Percentiles rank a stretch among this genome's conserved stretches.
These are phyloP conservation scores for Acropternis orthonyx DNA, from an alignment of 2,797 vertebrate genomes.

Conservation along the genomic window DNA sequence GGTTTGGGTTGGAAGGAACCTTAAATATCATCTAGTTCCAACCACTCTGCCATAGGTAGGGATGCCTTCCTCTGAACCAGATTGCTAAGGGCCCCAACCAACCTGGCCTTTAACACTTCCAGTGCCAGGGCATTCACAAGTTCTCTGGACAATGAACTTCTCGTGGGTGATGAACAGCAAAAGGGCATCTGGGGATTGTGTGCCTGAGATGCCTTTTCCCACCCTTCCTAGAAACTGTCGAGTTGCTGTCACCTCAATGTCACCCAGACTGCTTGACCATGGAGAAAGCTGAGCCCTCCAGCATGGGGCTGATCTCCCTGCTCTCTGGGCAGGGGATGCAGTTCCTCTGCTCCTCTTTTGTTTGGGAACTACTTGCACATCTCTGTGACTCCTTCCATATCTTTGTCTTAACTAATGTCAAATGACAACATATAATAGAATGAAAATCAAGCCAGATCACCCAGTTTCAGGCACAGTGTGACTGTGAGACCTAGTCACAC, in stretches of 20 bases:
- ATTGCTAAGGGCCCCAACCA: neutral
- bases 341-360: neutral
- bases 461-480: neutral
- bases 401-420: neutral
- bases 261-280: neutral
- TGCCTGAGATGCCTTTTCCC: neutral
- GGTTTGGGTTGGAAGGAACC: neutral
- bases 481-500: neutral
- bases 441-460: neutral
- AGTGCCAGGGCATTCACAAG: neutral
- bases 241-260: neutral
- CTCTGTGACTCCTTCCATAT: neutral
- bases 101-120: neutral
- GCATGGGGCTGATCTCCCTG: accelerated
- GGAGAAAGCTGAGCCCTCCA: neutral
- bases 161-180: neutral
- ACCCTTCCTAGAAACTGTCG: neutral
- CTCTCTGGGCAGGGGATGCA: neutral
- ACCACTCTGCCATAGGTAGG: neutral
- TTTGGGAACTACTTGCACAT: neutral
- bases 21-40: neutral
- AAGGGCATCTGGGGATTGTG: neutral
- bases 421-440: neutral
- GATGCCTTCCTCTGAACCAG: neutral
- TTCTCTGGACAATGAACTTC: neutral